A percentile compares a stretch with the other conserved stretches of the same genome.
Evolutionary conservation across 2,797 vertebrate species (phyloP).

Genomic region (Corythornis leucogaster): DNA sequence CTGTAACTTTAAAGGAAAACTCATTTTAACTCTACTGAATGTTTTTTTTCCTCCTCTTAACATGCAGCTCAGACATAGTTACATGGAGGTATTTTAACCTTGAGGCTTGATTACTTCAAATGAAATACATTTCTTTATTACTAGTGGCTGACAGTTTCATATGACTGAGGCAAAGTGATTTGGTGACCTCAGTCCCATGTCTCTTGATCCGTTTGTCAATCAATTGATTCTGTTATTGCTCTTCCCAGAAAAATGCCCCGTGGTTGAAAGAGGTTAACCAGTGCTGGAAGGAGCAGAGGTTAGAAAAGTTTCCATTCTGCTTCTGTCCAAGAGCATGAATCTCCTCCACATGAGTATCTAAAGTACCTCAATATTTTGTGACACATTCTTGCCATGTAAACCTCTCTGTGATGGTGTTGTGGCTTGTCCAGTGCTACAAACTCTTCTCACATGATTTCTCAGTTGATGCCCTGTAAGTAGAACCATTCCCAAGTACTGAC

Average conservation of each 20-base stretch:
- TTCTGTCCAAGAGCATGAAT: neutral
- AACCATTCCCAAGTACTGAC: neutral
- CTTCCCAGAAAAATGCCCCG: neutral
- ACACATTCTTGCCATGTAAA: accelerated
- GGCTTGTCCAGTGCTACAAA: neutral
- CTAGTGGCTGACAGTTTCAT: neutral
- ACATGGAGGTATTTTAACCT: neutral
- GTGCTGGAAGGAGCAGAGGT: neutral
- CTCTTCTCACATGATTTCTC: neutral
- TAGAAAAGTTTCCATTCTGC: neutral
- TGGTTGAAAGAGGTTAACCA: neutral
- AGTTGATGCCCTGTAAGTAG: neutral
- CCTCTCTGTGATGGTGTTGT: accelerated
- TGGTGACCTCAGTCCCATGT: neutral
- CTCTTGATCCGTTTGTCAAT: neutral
- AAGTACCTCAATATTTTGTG: neutral
- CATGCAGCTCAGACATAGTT: accelerated
- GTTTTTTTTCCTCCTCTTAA: neutral
- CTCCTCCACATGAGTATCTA: accelerated
- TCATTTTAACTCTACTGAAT: neutral
- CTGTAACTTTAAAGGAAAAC: neutral
- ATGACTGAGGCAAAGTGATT: neutral
- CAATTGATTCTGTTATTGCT: neutral
- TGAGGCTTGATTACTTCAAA: neutral
- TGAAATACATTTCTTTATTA: neutral